Evolutionary conservation across 1,140 invertebrate species (phyloP), one percentile per base, ranked within the genome.

Genomic region (Trachymyrmex cornetzi): DNA sequence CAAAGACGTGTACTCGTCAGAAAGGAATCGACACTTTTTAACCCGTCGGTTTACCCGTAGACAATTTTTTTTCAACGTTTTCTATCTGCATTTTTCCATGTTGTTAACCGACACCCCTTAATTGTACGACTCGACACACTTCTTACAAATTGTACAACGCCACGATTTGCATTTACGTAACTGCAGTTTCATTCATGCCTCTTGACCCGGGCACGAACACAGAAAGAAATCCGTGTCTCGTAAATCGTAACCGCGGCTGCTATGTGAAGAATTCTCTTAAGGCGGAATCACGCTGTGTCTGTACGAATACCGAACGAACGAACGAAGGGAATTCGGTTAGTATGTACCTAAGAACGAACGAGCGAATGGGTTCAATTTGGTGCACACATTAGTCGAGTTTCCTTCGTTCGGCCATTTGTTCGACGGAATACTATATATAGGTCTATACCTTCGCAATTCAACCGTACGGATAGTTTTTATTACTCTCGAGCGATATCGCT

Each of bases 111-210:
- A 55, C 82, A 80, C 63, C 87, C 55, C 57, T 89, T 91, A 85
- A 89, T 91, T 88, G 79, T 72, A 66, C 71, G 77, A 64, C 84
- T 87, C 88, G 89, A 77, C 88, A 87, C 59, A 84, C 66, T 91
- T 90, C 63, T 91, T 87, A 85, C 85, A 57, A 88, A 63, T 91
- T 91, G 85, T 80, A n/a, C 77, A 85, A 89, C 53, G 72, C 64
- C 69, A 63, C 34, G 79, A 61, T 80, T 50, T 48, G 71, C 44
- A 64, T 85, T 91, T 91, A 89, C 87, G 85, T 91, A 91, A 91
- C 87, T 80, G 24, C 48, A 80, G 67, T 89, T 91, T 91, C 89
- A 91, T 91, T 91, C 90, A 91, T 91, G 67, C 34, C 57, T 77
- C 63, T 66, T 71, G 67, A 61, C 22, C 61, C 50, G 24, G 34